These are phyloP conservation scores for Melanotus villosus DNA, from an alignment of 2,888 invertebrate genomes.

Conservation along the genomic window DNA sequence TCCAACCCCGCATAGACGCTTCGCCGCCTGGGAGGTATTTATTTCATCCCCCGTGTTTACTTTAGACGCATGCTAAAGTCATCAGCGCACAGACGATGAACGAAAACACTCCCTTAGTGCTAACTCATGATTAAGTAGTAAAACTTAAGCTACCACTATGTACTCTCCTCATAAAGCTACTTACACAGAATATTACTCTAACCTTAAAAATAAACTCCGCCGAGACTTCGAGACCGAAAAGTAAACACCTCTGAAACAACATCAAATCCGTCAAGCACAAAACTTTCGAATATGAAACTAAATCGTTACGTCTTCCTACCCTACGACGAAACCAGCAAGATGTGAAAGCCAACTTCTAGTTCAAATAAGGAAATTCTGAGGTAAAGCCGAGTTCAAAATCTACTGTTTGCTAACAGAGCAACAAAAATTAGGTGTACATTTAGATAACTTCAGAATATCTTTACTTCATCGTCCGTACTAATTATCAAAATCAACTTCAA, in stretches of 20 bases:
- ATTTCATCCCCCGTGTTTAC: constrained; percentile 60
- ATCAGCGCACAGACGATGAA: constrained; percentile 47
- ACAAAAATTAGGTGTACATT: constrained; percentile 21
- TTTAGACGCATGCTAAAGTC: constrained; percentile 57
- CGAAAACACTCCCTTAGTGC: constrained; percentile 47
- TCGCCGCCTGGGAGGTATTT: constrained; percentile 56
- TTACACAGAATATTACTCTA: constrained; percentile 32
- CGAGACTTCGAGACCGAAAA: constrained; percentile 22
- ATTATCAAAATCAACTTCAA: too few relatives aligned
- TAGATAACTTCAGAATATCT: constrained; percentile 14
- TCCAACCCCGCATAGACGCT: constrained; percentile 51
- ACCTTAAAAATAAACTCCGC: constrained; percentile 32
- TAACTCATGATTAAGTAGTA: constrained; percentile 43
- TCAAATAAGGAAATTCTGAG: constrained; percentile 25
- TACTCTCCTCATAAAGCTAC: constrained; percentile 30
- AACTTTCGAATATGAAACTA: constrained; percentile 40
- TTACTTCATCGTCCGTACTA: constrained; percentile 6
- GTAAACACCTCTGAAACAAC: constrained; percentile 34
- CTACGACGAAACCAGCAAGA: constrained; percentile 13
- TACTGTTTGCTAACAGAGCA: constrained; percentile 28
- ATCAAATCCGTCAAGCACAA: constrained; percentile 35
- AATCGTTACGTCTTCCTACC: constrained; percentile 29
- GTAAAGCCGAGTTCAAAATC: constrained; percentile 32
- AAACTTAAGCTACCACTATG: constrained; percentile 35
- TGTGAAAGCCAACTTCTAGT: constrained; percentile 29